These are phyloP conservation scores for Dusona sp. DNA, from an alignment of 2,888 invertebrate species.

Conservation along the genomic window DNA sequence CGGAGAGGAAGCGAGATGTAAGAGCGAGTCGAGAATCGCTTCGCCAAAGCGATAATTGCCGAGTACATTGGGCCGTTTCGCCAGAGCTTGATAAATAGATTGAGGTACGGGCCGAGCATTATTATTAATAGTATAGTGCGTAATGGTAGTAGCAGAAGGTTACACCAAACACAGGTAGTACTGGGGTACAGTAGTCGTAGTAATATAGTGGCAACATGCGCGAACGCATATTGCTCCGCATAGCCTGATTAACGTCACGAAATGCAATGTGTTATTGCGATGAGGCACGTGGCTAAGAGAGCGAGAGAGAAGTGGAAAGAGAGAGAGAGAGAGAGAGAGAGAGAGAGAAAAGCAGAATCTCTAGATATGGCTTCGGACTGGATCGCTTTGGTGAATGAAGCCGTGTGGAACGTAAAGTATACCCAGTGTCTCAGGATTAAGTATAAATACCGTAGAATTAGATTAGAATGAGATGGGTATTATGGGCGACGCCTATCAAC, in stretches of 20 bases:
- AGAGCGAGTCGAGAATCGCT: conserved; percentile 46
- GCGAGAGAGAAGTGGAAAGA: neutral
- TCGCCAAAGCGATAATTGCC: conserved; percentile 75
- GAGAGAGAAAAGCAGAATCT: conserved; percentile 8
- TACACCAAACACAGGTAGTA: conserved; percentile 9
- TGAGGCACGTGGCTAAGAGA: conserved; percentile 71
- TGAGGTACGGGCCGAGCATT: conserved; percentile 71
- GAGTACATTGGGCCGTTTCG: conserved; percentile 37
- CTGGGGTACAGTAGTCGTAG: neutral
- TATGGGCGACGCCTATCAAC: too few species aligned
- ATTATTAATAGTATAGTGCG: conserved; percentile 61
- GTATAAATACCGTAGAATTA: neutral
- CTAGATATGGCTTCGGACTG: conserved; percentile 7
- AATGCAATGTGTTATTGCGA: conserved; percentile 76
- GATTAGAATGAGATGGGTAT: neutral
- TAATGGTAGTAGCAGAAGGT: conserved; percentile 30
- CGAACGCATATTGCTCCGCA: conserved; percentile 76
- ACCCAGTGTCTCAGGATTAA: neutral
- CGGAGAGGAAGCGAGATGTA: neutral
- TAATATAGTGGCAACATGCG: conserved; percentile 55
- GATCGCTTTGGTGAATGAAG: conserved; percentile 41
- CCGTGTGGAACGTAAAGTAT: conserved; percentile 25
- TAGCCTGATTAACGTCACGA: conserved; percentile 80
- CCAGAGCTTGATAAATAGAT: conserved; percentile 77
- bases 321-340: neutral